Conservation (phyloP, 2,888 invertebrate species). For the Rhorus exstirpatorius region DNA sequence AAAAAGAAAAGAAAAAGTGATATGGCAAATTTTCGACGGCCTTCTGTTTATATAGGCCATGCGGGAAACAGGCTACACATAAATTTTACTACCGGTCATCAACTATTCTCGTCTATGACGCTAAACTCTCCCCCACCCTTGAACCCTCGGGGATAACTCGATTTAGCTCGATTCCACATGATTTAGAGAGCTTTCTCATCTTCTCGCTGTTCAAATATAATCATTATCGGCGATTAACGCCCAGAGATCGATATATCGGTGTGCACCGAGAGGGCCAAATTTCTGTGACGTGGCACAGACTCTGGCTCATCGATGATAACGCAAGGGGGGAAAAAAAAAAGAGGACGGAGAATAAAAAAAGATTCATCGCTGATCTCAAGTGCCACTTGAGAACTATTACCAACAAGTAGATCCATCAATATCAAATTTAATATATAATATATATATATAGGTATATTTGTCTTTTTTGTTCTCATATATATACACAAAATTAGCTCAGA, state of each 20-base stretch:
- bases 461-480: not conserved
- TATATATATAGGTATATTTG: no score
- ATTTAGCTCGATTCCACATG: conserved; percentile 76
- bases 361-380: conserved; percentile 23
- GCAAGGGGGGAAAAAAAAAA: not conserved
- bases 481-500: no score
- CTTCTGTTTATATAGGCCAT: conserved; percentile 73
- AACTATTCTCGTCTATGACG: conserved; percentile 80
- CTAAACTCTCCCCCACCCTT: conserved; percentile 20
- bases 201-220: conserved; percentile 15
- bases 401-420: not conserved
- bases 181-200: conserved; percentile 68
- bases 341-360: conserved; percentile 1
- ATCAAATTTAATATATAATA: no score
- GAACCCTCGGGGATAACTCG: conserved; percentile 71
- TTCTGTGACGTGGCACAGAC: not conserved
- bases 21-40: conserved; percentile 65
- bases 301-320: no score
- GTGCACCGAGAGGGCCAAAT: not conserved
- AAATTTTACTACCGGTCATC: conserved; percentile 73
- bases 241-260: conserved; percentile 14
- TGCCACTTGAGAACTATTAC: conserved; percentile 40
- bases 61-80: conserved; percentile 68
- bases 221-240: conserved; percentile 70
- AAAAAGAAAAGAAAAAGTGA: conserved; percentile 35